phyloP scores from a whole-genome alignment of 2,888 invertebrate species.

The Xiphydria camelus region DNA sequence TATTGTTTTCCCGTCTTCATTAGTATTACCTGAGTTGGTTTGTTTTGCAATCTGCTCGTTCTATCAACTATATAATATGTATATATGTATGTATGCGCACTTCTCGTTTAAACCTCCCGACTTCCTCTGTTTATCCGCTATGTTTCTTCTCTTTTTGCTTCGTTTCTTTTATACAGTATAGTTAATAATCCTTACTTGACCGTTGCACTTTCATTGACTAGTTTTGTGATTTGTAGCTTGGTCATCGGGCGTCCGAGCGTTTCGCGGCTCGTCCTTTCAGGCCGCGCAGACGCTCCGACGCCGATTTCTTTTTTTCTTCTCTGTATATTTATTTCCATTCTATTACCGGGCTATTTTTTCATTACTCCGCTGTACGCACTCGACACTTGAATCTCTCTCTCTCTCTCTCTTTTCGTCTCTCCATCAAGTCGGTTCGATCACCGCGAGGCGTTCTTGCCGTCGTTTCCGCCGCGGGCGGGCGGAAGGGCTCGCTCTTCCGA shows the following conservation, averaged over 20 bases:
- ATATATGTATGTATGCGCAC: background rate
- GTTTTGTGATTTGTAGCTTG: constrained; percentile 47
- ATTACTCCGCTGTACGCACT: constrained; percentile 7
- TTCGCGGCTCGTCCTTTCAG: background rate
- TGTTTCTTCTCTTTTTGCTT: background rate
- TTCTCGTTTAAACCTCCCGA: background rate
- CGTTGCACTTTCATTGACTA: constrained; percentile 59
- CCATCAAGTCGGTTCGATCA: too few species aligned
- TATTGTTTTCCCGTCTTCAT: background rate
- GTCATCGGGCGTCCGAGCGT: background rate
- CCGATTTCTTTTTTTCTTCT: constrained; percentile 6
- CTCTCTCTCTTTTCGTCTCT: constrained; percentile 4
- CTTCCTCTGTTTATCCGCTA: background rate
- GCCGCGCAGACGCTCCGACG: constrained; percentile 13
- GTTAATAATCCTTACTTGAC: constrained; percentile 49
- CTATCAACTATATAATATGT: background rate
- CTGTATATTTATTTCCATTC: background rate
- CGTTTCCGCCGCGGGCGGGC: too few species aligned
- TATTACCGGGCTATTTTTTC: background rate
- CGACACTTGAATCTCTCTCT: constrained; percentile 10
- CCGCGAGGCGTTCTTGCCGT: too few species aligned
- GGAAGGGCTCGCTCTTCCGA: too few species aligned
- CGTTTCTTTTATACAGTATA: constrained; percentile 26
- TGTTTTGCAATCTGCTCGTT: constrained; percentile 5
- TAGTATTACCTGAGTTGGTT: constrained; percentile 10